Evolutionary conservation across 1,140 invertebrate species (phyloP), one percentile per base, ranked within the genome.

Genomic region (Sitobion miscanthi): DNA sequence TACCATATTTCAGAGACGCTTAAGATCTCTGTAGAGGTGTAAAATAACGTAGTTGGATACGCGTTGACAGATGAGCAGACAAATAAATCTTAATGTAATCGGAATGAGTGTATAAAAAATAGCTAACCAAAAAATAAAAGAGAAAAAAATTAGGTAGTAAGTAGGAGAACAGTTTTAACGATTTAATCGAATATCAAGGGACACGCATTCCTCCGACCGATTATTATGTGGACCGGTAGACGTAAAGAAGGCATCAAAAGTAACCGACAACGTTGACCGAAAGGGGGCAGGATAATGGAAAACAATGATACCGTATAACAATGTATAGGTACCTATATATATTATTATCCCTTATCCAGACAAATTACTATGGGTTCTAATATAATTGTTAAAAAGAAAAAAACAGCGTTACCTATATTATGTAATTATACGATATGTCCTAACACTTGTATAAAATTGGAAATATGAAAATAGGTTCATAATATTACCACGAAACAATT

Each of bases 161-260:
- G 7, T 93, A 85, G 77, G 7, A 52, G 82, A 93, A 86, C 91
- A 54, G 82, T 85, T 83, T 86, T 85, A 93, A 93, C 91, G 91
- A 85, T 93, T 93, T 93, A 93, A 93, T 93, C 91, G 82, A 85
- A 54, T 93, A 54, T 93, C 91, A 85, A 93, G 91, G 82, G 91
- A 93, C 49, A 86, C 47, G 77, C 91, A 93, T 93, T 93, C 91
- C 91, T n/a, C 91, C 91, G 91, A 54, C 91, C 77, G 77, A 85
- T 93, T 93, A 83, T 54, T 25, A 35, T 35, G 42, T 49, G 42
- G 42, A 91, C 90, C 77, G 90, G 69, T 49, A 91, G 23, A 62
- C 83, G 14, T 92, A 11, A 82, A 89, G 87, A 35, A 62, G 38
- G 54, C 57, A n/a, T 90, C 35, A 69, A 69, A 90, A 86, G 91